Evolutionary conservation across 1,140 invertebrate genomes (phyloP).

Genomic region (Penaeus vannamei): DNA sequence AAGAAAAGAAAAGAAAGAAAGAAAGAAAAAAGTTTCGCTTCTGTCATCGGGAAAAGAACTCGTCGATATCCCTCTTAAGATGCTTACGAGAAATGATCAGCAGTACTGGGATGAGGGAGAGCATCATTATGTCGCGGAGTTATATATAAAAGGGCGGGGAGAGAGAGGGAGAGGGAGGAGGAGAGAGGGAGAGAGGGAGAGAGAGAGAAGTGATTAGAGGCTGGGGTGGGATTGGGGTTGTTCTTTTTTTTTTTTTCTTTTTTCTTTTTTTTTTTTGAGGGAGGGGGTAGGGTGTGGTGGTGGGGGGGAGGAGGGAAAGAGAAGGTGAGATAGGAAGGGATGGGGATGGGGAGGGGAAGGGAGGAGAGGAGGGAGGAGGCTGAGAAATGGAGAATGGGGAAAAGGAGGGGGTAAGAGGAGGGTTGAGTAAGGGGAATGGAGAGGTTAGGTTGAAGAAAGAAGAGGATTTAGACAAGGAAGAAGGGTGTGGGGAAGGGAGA

Average conservation of each 20-base stretch:
- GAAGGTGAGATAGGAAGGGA: not conserved
- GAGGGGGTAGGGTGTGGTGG: too few species aligned
- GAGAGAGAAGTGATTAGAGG: not conserved
- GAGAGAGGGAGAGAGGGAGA: not conserved
- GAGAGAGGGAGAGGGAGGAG: not conserved
- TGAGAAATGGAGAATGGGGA: not conserved
- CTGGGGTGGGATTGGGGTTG: too few species aligned
- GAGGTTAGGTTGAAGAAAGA: not conserved
- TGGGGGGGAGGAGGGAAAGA: too few species aligned
- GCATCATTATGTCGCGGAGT: not conserved
- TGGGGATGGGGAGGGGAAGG: not conserved
- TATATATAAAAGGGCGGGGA: conserved; percentile 1
- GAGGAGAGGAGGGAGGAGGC: not conserved
- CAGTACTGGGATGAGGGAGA: not conserved
- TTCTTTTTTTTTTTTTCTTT: too few species aligned
- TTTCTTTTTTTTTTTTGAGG: too few species aligned
- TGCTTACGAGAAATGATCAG: too few species aligned
- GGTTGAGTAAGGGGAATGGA: not conserved
- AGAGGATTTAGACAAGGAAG: not conserved
- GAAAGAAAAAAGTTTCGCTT: not conserved
- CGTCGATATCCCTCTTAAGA: too few species aligned
- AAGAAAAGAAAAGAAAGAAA: not conserved
- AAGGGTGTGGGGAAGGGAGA: not conserved
- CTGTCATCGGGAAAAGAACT: too few species aligned
- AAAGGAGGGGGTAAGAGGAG: not conserved